A percentile compares a stretch with the other conserved stretches of the same genome.
These are phyloP conservation scores for Lucilia cuprina DNA, from an alignment of 1,140 invertebrate genomes.

Conservation along the genomic window DNA sequence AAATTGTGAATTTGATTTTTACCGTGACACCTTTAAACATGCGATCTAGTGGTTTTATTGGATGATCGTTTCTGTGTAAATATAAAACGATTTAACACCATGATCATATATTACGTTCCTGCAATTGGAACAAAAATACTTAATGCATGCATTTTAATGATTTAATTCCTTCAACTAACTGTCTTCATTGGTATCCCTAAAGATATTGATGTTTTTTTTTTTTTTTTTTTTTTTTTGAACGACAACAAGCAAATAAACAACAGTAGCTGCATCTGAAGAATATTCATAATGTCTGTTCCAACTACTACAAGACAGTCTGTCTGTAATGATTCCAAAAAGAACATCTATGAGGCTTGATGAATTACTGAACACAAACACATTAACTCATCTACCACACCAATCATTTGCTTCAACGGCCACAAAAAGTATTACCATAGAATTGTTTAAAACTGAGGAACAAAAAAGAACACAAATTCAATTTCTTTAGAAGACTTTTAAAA, in stretches of 20 bases:
- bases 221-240: neutral
- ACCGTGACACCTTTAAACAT: no score
- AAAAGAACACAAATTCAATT: no score
- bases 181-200: neutral
- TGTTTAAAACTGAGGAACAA: no score
- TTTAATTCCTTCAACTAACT: neutral
- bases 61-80: no score
- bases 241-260: neutral
- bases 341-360: neutral
- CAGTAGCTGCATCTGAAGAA: neutral
- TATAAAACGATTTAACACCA: no score
- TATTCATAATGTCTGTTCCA: neutral
- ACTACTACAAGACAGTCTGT: neutral
- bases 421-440: neutral
- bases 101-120: no score
- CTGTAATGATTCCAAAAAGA: neutral
- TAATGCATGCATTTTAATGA: no score
- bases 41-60: no score
- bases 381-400: neutral
- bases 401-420: neutral
- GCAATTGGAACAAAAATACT: no score
- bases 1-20: no score
- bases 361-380: neutral
- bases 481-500: no score
- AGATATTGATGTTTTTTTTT: neutral